Percentiles rank a stretch among this genome's conserved stretches.
phyloP scores from a whole-genome alignment of 2,113 vertebrate species.

The Dasyornis broadbenti region DNA sequence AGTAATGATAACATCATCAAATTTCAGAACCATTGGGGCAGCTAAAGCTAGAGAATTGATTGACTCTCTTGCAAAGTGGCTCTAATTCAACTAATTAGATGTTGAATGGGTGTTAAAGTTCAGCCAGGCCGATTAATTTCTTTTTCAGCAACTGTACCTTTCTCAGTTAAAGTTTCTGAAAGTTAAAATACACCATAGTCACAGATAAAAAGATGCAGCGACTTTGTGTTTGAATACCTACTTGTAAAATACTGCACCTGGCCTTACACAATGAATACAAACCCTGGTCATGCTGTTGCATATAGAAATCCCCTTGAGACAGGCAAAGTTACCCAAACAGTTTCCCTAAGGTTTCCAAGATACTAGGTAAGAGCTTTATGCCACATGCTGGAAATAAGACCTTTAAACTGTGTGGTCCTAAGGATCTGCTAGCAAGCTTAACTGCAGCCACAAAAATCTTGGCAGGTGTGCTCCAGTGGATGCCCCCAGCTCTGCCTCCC shows the following conservation, averaged over 20 bases:
- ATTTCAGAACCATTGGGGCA: conserved; percentile 69
- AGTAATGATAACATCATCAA: conserved; percentile 77
- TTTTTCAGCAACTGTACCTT: conserved; percentile 56
- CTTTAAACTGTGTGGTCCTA: neutral
- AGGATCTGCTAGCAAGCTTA: neutral
- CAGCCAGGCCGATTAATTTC: conserved; percentile 65
- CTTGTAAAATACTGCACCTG: neutral
- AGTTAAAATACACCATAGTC: conserved; percentile 18
- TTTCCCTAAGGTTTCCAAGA: neutral
- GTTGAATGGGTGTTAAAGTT: conserved; percentile 73
- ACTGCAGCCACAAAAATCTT: neutral
- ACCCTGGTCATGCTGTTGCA: neutral
- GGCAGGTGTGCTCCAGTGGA: neutral
- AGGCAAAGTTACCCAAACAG: neutral
- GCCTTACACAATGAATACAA: neutral
- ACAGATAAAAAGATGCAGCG: conserved; percentile 1
- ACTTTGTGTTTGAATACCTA: conserved; percentile 16
- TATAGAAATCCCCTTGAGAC: neutral
- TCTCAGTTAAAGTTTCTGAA: conserved; percentile 66
- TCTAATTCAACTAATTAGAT: conserved; percentile 76
- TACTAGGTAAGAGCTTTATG: neutral
- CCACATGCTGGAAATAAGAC: neutral
- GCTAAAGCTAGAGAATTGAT: conserved; percentile 72
- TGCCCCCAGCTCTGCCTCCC: neutral
- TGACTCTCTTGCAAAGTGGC: conserved; percentile 66